Percentiles rank a stretch among this genome's conserved stretches.
These are phyloP conservation scores for Dinocampus coccinellae DNA, from an alignment of 2,888 invertebrate genomes.

Conservation along the genomic window DNA sequence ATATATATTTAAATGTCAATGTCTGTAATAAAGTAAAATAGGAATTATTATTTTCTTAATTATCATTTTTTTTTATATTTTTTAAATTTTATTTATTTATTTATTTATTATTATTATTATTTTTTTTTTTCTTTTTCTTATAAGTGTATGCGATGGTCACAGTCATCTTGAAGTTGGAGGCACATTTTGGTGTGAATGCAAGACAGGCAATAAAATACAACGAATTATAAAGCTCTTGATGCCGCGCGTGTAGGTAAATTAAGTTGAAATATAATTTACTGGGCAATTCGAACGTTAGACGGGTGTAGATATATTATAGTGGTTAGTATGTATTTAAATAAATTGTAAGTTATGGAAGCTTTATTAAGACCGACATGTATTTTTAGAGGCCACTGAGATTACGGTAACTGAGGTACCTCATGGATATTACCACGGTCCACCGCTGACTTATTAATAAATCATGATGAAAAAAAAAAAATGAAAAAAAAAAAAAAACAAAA, in stretches of 20 bases:
- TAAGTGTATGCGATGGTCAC: not conserved
- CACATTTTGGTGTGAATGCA: not conserved
- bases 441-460: constrained; percentile 45
- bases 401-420: constrained; percentile 13
- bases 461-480: not conserved
- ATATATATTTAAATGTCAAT: no score
- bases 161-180: constrained; percentile 20
- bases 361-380: constrained; percentile 62
- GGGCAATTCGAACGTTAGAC: constrained; percentile 54
- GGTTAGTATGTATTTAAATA: constrained; percentile 65
- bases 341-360: constrained; percentile 57
- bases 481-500: not conserved
- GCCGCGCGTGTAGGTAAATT: constrained; percentile 52
- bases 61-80: no score
- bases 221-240: constrained; percentile 47
- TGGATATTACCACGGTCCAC: constrained; percentile 33
- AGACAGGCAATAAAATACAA: constrained; percentile 41
- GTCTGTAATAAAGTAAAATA: no score
- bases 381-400: constrained; percentile 31
- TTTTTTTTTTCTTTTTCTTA: constrained; percentile 1
- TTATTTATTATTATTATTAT: no score
- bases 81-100: no score
- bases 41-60: no score
- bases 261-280: constrained; percentile 55
- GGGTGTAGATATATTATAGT: constrained; percentile 51